Evolutionary conservation across 2,888 invertebrate genomes (phyloP).

Genomic region (Matsumyia berberina): DNA sequence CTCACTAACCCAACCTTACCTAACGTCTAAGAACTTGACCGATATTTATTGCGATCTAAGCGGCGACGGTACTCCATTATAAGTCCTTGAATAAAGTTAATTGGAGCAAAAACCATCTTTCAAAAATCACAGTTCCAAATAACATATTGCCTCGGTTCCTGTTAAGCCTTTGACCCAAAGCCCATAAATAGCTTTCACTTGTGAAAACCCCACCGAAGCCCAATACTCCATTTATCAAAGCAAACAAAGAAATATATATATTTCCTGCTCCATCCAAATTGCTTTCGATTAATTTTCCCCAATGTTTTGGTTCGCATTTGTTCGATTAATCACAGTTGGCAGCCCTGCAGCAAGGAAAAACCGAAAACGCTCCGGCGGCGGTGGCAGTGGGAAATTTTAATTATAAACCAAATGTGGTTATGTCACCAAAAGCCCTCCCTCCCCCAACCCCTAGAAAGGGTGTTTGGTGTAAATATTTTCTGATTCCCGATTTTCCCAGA

Average conservation of each 20-base stretch:
- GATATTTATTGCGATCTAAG: too few relatives aligned
- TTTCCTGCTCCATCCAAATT: background rate
- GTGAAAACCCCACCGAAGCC: background rate
- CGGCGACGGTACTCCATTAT: too few relatives aligned
- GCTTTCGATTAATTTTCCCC: constrained; percentile 16
- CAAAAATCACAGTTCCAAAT: background rate
- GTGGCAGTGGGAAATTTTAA: constrained; percentile 23
- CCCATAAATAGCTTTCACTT: background rate
- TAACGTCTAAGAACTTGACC: too few relatives aligned
- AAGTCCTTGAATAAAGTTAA: background rate
- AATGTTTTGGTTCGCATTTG: constrained; percentile 1
- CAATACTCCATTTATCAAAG: constrained; percentile 1
- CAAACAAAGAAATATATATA: background rate
- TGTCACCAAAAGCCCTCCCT: constrained; percentile 24
- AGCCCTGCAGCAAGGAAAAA: constrained; percentile 1
- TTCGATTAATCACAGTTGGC: constrained; percentile 24
- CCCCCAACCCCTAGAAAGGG: constrained; percentile 1
- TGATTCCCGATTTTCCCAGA: constrained; percentile 11
- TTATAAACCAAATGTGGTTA: constrained; percentile 41
- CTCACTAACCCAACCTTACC: too few relatives aligned
- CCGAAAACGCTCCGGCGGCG: background rate
- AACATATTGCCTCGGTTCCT: background rate
- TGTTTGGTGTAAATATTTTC: background rate
- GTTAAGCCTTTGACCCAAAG: background rate
- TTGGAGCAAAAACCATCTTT: background rate